Percentiles rank a stretch among this genome's conserved stretches.
phyloP scores from a whole-genome alignment of 2,113 vertebrate species.

The Ia io region DNA sequence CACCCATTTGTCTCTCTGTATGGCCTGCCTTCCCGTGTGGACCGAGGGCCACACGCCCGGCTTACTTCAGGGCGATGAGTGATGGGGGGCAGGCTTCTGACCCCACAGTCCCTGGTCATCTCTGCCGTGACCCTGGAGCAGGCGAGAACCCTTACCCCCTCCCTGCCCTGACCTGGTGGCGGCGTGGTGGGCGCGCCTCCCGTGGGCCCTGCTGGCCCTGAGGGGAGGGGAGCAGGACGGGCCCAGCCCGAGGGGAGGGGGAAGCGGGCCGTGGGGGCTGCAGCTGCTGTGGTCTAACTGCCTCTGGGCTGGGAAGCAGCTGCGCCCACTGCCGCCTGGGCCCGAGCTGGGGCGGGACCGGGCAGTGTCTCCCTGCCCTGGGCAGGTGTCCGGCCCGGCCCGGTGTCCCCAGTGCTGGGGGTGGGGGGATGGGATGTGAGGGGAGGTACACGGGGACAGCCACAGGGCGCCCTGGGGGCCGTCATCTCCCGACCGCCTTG shows the following conservation, averaged over 20 bases:
- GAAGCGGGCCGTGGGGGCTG: accelerated
- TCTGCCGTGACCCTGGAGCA: accelerated
- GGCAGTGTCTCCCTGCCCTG: not conserved
- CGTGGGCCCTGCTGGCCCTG: accelerated
- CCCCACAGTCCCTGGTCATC: not conserved
- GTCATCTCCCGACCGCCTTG: not conserved
- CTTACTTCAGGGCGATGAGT: not conserved
- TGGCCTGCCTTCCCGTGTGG: not conserved
- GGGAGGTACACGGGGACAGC: not conserved
- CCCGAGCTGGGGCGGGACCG: conserved; percentile 81
- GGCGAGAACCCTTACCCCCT: accelerated
- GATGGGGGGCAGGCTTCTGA: not conserved
- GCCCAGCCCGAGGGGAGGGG: not conserved
- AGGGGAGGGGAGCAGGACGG: not conserved
- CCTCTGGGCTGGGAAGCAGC: conserved; percentile 4
- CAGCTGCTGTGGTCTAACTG: conserved; percentile 13
- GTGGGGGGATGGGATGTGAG: not conserved
- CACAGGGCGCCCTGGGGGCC: not conserved
- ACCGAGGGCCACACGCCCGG: accelerated
- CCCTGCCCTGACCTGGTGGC: not conserved
- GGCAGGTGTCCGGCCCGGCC: not conserved
- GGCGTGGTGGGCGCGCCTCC: accelerated
- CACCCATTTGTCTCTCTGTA: no score
- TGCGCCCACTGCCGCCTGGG: conserved; percentile 63
- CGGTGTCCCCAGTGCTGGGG: not conserved